Evolutionary conservation across 2,113 vertebrate species (phyloP), one percentile per base, ranked within the genome.

Genomic region (Cottus gobio): DNA sequence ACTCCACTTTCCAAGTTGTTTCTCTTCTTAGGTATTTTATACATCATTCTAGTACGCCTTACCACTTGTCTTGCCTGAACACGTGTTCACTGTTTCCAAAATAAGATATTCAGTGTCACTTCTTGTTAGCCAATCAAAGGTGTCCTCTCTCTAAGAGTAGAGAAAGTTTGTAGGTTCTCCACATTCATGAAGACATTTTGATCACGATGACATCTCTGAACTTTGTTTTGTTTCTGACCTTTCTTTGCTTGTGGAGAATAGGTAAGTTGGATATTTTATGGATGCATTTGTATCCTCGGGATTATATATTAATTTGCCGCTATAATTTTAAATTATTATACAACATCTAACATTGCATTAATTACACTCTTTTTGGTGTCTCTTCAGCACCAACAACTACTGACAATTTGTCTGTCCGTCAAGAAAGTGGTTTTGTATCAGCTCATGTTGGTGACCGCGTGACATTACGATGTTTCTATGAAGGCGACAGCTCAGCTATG

Each of bases 171-270:
- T 6, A 31, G n/a, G 12, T n/a, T 24, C 22, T 54, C 50, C n/a
- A 42, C 82, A 11, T n/a, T 42, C 81, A 79, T 63, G 76, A 28
- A 65, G 15, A 11, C 1, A 24, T 66, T 65, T 42, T 44, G 0
- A 61, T 60, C 75, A 84, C 1, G 24, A 88, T 86, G 84, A 61
- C 86, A 77, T 34, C 75, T 65, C 36, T 65, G 52, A 50, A 20
- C 11, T 26, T 77, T 20, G 15, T 37, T 37, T n/a, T 56, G 0
- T 79, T 6, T 50, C 36, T 90, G 12, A 48, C 28, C 1, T 72
- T 24, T 48, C 8, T 86, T 1, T 1, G 74, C 28, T 48, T 58
- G 26, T 58, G 48, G 54, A 75, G 16, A 60, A 63, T 20, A 1
- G 76, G 89, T 90, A 37, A 85, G 84, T 63, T 42, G 15, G 44